Percentiles rank a stretch among this genome's conserved stretches.
Conservation (phyloP, 2,888 invertebrate genomes). For the Oxyteleia sp. region DNA sequence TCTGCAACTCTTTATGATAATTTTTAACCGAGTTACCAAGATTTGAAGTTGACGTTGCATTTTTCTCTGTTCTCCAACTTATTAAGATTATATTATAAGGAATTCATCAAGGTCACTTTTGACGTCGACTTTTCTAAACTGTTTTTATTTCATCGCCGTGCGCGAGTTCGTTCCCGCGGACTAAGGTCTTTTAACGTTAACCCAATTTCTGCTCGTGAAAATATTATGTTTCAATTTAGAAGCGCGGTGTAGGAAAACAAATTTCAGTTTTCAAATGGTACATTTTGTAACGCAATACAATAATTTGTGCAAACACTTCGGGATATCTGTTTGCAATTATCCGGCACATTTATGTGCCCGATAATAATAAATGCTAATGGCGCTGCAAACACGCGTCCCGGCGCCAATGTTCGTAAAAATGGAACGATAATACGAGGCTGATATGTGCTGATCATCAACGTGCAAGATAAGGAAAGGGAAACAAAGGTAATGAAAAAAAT, state of each 20-base stretch:
- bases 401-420: neutral
- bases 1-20: constrained; percentile 50
- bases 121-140: neutral
- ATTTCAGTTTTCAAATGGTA: neutral
- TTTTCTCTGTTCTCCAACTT: constrained; percentile 26
- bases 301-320: too few species aligned
- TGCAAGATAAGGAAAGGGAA: constrained; percentile 8
- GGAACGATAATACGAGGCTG: constrained; percentile 23
- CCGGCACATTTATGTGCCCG: too few species aligned
- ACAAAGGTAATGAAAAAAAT: constrained; percentile 33
- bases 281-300: too few species aligned
- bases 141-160: constrained; percentile 19
- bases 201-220: constrained; percentile 5
- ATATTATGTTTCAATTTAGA: constrained; percentile 18
- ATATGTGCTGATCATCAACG: constrained; percentile 17
- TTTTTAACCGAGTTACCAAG: constrained; percentile 42
- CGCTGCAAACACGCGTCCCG: neutral
- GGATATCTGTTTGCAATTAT: too few species aligned
- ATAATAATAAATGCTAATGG: neutral
- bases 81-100: constrained; percentile 22
- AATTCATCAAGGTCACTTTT: constrained; percentile 36
- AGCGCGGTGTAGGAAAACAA: neutral
- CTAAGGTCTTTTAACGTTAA: neutral
- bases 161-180: neutral
- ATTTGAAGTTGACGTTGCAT: constrained; percentile 35